These are phyloP conservation scores for Saturnia pavonia DNA, from an alignment of 2,888 invertebrate species.

Conservation along the genomic window DNA sequence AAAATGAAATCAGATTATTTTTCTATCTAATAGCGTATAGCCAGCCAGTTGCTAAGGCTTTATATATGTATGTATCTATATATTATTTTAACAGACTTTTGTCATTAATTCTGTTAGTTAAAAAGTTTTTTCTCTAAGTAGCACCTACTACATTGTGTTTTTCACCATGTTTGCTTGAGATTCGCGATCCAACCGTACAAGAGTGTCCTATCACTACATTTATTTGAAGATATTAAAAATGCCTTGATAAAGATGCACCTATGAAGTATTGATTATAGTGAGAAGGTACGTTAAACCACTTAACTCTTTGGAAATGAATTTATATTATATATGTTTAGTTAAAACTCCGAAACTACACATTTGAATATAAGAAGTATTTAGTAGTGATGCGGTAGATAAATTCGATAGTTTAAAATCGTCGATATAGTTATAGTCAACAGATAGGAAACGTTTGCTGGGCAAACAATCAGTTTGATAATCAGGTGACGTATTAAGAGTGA, in stretches of 20 bases:
- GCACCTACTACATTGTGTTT: background rate
- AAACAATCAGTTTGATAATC: background rate
- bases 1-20: constrained; percentile 55
- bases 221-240: too few species aligned
- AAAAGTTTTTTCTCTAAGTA: too few species aligned
- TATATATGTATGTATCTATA: background rate
- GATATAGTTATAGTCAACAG: background rate
- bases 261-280: too few species aligned
- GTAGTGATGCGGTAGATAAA: background rate
- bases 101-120: background rate
- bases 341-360: constrained; percentile 8
- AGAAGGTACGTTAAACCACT: background rate
- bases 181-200: too few species aligned
- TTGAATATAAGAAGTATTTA: constrained; percentile 4
- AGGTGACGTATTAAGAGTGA: background rate
- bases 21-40: constrained; percentile 2
- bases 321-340: background rate
- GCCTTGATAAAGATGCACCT: too few species aligned
- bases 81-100: background rate
- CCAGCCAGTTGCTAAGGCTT: background rate
- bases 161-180: too few species aligned
- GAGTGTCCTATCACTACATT: too few species aligned
- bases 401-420: background rate
- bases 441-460: background rate
- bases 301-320: background rate